phyloP scores from a whole-genome alignment of 2,113 vertebrate species.

The Trematomus loennbergii region DNA sequence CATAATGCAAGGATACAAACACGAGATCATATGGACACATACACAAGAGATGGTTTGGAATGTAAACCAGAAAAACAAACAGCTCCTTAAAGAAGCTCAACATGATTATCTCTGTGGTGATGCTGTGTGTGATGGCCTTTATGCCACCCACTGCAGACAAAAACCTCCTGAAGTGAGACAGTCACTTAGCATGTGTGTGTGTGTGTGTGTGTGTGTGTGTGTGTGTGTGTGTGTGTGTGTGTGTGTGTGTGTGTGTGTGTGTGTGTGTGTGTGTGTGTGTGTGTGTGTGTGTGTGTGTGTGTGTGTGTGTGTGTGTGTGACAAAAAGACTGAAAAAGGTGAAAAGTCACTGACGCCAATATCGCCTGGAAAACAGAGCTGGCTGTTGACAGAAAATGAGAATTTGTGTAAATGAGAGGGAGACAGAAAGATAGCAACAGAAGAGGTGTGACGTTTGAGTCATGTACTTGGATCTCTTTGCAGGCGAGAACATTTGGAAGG shows the following conservation, averaged over 20 bases:
- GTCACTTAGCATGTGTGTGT: neutral
- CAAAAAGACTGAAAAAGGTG: slow-evolving; percentile 20
- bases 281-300: neutral
- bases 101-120: neutral
- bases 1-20: neutral
- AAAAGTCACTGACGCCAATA: slow-evolving; percentile 54
- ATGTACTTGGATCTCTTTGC: slow-evolving; percentile 74
- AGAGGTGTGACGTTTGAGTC: slow-evolving; percentile 81
- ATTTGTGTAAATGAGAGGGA: slow-evolving; percentile 56
- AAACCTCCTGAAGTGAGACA: neutral
- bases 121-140: neutral
- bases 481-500: slow-evolving; percentile 79
- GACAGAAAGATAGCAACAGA: slow-evolving; percentile 66
- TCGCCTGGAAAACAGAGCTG: slow-evolving; percentile 10
- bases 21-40: neutral
- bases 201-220: neutral
- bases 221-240: neutral
- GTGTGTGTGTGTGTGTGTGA: neutral
- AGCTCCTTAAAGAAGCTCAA: neutral
- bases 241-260: neutral
- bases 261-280: neutral
- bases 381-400: slow-evolving; percentile 51
- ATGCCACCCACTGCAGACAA: neutral
- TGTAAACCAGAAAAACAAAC: neutral
- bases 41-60: neutral